Base-by-base conservation (phyloP, 1,140 invertebrate genomes). In the Tetramorium simillimum region DNA sequence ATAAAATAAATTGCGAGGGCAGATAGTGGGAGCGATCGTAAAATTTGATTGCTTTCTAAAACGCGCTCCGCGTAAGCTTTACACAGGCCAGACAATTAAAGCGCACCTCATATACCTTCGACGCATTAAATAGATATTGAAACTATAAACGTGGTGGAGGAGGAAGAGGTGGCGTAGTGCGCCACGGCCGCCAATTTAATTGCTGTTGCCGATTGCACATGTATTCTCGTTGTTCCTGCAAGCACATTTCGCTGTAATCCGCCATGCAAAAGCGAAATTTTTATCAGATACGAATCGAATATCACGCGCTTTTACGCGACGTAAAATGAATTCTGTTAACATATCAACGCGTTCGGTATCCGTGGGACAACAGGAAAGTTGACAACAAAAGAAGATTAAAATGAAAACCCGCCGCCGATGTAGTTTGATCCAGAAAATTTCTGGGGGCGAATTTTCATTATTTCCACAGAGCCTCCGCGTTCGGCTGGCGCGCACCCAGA, bases 401-500 rank as follows among this genome's bases (percentile, higher is more conserved):
- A 49, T 56, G n/a, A 24, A n/a, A 73, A 60, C 3, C 0, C 16
- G 14, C 49, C 18, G 33, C 40, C 21, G 16, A 28, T 3, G 28
- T 21, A 14, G 63, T 76, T 76, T 80, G 86, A 86, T 76, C 49
- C 37, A 16, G 75, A 88, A 90, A 89, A 90, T 69, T 89, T 81
- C 51, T 21, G 43, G 33, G 75, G 84, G 40, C 40, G 81, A 91
- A 85, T 89, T 91, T 91, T 91, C 80, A 90, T 87, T 90, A 77
- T 85, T 87, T 81, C 53, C 89, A 51, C 43, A 33, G 65, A 60
- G 81, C 77, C 86, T 28, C 37, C 84, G 53, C 37, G 53, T 86
- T 86, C 58, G 69, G 24, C 56, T 91, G 90, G 90, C 89, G 51
- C 51, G 49, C n/a, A 43, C 78, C 87, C 90, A 91, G 58, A 28